Base-by-base conservation (phyloP, 2,797 vertebrate genomes). In the Sebastes hubbsi region DNA sequence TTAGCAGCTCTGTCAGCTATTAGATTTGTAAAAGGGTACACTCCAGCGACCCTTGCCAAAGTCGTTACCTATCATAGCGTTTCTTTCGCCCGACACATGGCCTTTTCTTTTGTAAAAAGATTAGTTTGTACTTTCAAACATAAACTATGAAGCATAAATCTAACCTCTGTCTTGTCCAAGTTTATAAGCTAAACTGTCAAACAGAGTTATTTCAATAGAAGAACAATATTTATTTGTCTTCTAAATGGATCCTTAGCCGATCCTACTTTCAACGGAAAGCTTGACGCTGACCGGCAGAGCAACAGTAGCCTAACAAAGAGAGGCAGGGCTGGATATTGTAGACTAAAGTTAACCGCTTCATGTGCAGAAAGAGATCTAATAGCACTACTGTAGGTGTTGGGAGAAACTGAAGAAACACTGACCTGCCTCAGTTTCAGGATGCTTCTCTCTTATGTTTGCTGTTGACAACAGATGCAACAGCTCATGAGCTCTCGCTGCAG, bases 401-500 rank as follows among this genome's bases (percentile, higher is more conserved):
- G 29, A 76, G 54, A 49, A 36, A 63, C 18, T 61, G 60, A 49
- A 64, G 25, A 13, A 14, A 14, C 56, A n/a, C 8, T 63, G 75
- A 36, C 64, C 55, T 16, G 69, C 32, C 54, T 73, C 59, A 11
- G 38, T 32, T 25, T 65, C 29, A 46, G 2, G 62, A 4, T 20
- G 32, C 30, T 25, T 66, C 27, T 65, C 22, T 66, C 7, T 29
- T 62, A 20, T 52, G 46, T 60, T 36, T 69, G 22, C 54, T 65
- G 59, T 46, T 16, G 59, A 76, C 32, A 77, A 68, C 59, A 66
- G 61, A 56, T 70, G 34, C 63, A 77, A 59, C 2, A 52, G 42
- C 63, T 78, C 49, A 42, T 29, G 70, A 72, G 77, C 65, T 75
- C 54, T 59, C n/a, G 49, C 55, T 78, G 60, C 72, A 78, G 71